phyloP scores from a whole-genome alignment of 2,797 vertebrate species.

The Sebastes iracundus region DNA sequence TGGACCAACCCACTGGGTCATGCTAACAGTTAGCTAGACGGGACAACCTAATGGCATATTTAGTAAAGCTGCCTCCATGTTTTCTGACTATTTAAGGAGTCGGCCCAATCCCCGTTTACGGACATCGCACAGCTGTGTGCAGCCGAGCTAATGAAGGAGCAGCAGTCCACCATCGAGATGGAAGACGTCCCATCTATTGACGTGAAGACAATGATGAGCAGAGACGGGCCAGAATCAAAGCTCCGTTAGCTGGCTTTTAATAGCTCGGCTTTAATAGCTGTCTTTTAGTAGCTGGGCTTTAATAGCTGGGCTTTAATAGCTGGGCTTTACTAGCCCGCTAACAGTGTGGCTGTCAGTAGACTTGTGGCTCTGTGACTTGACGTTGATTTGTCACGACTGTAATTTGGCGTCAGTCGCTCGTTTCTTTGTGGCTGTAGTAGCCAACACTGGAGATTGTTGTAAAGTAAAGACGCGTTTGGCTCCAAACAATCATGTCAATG shows the following conservation, averaged over 20 bases:
- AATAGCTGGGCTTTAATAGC: neutral
- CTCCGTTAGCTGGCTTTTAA: neutral
- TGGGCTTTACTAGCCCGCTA: neutral
- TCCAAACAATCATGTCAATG: too few species aligned
- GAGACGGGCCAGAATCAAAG: neutral
- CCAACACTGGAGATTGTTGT: rapidly evolving
- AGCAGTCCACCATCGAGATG: too few species aligned
- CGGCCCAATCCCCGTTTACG: neutral
- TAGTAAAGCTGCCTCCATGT: neutral
- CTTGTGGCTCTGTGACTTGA: neutral
- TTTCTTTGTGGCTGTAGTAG: neutral
- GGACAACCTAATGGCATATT: too few species aligned
- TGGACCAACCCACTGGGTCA: rapidly evolving
- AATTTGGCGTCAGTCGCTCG: neutral
- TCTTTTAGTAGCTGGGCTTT: neutral
- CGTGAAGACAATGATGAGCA: neutral
- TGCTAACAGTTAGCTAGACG: neutral
- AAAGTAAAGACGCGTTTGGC: neutral
- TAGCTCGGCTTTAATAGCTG: neutral
- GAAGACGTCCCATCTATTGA: neutral
- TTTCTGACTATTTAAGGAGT: too few species aligned
- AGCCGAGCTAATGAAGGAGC: neutral
- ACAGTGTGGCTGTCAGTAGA: neutral
- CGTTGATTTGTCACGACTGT: neutral
- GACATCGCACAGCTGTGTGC: neutral